These are phyloP conservation scores for Lydus trimaculatus DNA, from an alignment of 2,888 invertebrate genomes.

Conservation along the genomic window DNA sequence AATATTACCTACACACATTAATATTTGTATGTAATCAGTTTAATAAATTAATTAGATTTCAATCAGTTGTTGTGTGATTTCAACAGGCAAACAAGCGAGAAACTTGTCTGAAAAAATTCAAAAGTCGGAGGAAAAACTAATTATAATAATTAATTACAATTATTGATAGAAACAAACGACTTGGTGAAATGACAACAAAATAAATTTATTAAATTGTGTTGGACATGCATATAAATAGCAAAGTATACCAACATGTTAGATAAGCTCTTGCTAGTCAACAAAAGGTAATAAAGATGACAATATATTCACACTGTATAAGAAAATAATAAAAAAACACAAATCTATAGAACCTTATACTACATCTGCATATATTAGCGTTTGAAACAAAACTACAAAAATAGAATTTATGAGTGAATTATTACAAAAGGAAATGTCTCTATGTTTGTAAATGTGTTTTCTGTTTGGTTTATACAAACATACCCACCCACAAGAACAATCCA, in stretches of 20 bases:
- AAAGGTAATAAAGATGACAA: conserved; percentile 3
- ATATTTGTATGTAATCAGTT: neutral
- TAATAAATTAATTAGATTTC: neutral
- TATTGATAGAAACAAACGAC: neutral
- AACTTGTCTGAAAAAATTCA: neutral
- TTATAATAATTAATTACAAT: neutral
- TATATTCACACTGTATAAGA: neutral
- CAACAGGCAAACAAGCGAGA: neutral
- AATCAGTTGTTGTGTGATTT: neutral
- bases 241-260: neutral
- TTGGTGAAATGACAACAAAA: neutral
- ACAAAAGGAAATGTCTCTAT: neutral
- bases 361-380: neutral
- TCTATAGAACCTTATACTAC: neutral
- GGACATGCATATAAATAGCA: neutral
- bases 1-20: neutral
- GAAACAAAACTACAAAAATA: neutral
- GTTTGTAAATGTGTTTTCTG: neutral
- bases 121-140: neutral
- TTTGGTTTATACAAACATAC: neutral
- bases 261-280: neutral
- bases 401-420: neutral
- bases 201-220: neutral
- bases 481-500: neutral
- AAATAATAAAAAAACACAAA: neutral